A percentile compares a stretch with the other conserved stretches of the same genome.
phyloP scores from a whole-genome alignment of 2,797 vertebrate species.

The Danio tinwini region DNA sequence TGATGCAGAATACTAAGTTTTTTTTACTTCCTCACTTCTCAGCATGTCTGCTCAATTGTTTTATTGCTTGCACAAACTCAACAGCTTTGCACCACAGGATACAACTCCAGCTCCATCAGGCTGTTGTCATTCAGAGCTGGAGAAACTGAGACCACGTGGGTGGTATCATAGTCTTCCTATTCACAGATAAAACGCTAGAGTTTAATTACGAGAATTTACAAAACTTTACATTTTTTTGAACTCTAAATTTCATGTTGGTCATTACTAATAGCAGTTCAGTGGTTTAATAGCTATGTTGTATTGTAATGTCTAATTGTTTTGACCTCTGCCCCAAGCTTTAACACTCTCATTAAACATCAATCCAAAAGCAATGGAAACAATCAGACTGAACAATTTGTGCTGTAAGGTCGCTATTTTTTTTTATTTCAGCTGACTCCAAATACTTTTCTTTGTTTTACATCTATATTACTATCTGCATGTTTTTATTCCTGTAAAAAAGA shows the following conservation, averaged over 20 bases:
- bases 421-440: background rate
- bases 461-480: background rate
- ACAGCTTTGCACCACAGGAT: background rate
- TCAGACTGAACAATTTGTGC: slow-evolving; percentile 5
- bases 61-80: background rate
- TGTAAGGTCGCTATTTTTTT: background rate
- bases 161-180: background rate
- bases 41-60: background rate
- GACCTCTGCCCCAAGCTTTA: background rate
- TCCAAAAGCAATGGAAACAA: background rate
- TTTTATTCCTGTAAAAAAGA: too few species aligned
- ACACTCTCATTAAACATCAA: background rate
- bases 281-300: background rate
- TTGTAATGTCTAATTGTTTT: slow-evolving; percentile 7
- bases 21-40: background rate
- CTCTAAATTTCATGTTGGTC: background rate
- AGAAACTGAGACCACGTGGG: background rate
- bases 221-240: background rate
- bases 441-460: background rate
- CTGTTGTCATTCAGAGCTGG: background rate
- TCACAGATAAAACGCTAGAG: background rate
- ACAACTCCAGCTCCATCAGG: background rate
- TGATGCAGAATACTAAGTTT: background rate
- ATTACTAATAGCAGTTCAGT: background rate
- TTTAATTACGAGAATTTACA: background rate